These are phyloP conservation scores for Harpalus rufipes DNA, from an alignment of 2,888 invertebrate genomes.

Conservation along the genomic window DNA sequence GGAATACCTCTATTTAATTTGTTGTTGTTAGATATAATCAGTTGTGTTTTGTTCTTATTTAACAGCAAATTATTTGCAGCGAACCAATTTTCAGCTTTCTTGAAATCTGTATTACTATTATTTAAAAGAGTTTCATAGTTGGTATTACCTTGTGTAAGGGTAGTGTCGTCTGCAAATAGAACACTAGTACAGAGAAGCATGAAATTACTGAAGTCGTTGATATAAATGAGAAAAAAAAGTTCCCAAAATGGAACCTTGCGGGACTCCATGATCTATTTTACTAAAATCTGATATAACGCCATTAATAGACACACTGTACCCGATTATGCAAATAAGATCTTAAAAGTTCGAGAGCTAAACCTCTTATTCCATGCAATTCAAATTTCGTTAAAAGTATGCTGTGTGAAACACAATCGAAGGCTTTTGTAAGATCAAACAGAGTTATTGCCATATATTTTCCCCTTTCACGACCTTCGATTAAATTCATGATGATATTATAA, in stretches of 20 bases:
- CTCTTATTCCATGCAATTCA: slow-evolving; percentile 8
- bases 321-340: slow-evolving; percentile 9
- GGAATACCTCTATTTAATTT: no score
- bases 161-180: not conserved
- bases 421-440: slow-evolving; percentile 7
- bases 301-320: not conserved
- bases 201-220: not conserved
- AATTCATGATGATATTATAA: not conserved
- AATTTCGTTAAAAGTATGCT: not conserved
- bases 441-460: slow-evolving; percentile 5
- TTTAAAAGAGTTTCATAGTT: not conserved
- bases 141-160: not conserved
- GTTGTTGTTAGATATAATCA: no score
- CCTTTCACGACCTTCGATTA: not conserved
- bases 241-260: not conserved
- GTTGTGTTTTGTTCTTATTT: no score
- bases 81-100: no score
- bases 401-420: slow-evolving; percentile 9
- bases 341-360: not conserved
- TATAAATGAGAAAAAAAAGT: slow-evolving; percentile 1
- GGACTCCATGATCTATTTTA: not conserved
- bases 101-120: no score
- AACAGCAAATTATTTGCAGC: no score
- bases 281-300: not conserved
- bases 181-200: not conserved